Evolutionary conservation across 1,140 invertebrate species (phyloP).

Genomic region (Choristoneura fumiferana): DNA sequence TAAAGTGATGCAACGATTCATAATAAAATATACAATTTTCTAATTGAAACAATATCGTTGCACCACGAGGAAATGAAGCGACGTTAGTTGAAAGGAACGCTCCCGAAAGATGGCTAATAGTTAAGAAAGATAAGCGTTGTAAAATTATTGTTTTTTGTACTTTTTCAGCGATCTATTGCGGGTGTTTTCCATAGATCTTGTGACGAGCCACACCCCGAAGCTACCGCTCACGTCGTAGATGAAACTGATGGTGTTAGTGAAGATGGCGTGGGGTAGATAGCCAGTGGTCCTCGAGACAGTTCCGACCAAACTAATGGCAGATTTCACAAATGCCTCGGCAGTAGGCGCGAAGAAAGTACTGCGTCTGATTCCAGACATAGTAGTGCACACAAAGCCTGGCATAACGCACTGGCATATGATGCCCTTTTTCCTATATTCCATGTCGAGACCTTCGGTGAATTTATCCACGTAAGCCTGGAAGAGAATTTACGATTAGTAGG

Average conservation of each 20-base stretch:
- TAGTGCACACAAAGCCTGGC: conserved; percentile 93
- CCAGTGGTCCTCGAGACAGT: conserved; percentile 86
- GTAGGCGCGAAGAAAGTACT: conserved; percentile 90
- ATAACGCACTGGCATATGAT: conserved; percentile 91
- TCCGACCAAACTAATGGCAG: conserved; percentile 88
- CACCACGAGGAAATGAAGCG: background rate
- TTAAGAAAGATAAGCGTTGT: background rate
- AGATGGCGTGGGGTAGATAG: conserved; percentile 86
- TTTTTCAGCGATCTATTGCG: conserved; percentile 52
- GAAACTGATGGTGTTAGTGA: conserved; percentile 79
- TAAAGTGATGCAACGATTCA: background rate
- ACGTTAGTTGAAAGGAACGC: background rate
- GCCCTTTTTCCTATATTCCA: conserved; percentile 88
- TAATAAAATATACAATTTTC: background rate
- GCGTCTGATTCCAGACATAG: conserved; percentile 93
- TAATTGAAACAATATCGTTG: background rate
- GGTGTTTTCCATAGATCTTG: conserved; percentile 80
- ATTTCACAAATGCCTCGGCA: conserved; percentile 87
- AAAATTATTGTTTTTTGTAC: conserved; percentile 62
- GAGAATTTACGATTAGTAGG: conserved; percentile 11
- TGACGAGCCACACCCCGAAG: conserved; percentile 80
- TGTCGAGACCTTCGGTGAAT: conserved; percentile 88
- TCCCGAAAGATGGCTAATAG: background rate
- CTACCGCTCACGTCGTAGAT: conserved; percentile 76
- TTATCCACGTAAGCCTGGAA: conserved; percentile 90